phyloP scores from a whole-genome alignment of 2,797 vertebrate species.

The Macrochelys suwanniensis region DNA sequence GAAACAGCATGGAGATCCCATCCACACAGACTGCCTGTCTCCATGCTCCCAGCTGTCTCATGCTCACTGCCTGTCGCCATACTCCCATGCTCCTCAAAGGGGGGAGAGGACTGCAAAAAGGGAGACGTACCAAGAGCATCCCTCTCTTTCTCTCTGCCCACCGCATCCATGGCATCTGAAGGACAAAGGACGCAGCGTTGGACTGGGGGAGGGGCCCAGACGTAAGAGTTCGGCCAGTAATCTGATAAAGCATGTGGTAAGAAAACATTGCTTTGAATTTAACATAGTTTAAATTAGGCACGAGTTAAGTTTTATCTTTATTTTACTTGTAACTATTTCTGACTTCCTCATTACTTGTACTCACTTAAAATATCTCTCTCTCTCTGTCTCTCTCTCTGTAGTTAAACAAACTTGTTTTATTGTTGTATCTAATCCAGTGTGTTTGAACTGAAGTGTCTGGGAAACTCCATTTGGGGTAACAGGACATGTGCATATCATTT shows the following conservation, averaged over 20 bases:
- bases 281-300: neutral
- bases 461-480: neutral
- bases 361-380: neutral
- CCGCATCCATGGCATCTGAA: neutral
- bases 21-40: neutral
- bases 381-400: neutral
- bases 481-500: neutral
- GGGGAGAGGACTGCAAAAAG: neutral
- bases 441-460: neutral
- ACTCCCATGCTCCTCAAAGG: neutral
- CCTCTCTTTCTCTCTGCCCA: neutral
- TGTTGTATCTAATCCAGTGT: neutral
- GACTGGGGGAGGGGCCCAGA: neutral
- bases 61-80: neutral
- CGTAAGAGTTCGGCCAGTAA: neutral
- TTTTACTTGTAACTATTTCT: neutral
- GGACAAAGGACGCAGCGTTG: neutral
- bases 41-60: neutral
- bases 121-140: neutral
- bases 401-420: neutral
- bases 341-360: neutral
- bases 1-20: neutral
- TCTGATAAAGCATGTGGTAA: neutral
- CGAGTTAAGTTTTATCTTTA: neutral
- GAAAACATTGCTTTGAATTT: neutral